Conservation (phyloP, 2,113 vertebrate species). For the Rhinopithecus roxellana region DNA sequence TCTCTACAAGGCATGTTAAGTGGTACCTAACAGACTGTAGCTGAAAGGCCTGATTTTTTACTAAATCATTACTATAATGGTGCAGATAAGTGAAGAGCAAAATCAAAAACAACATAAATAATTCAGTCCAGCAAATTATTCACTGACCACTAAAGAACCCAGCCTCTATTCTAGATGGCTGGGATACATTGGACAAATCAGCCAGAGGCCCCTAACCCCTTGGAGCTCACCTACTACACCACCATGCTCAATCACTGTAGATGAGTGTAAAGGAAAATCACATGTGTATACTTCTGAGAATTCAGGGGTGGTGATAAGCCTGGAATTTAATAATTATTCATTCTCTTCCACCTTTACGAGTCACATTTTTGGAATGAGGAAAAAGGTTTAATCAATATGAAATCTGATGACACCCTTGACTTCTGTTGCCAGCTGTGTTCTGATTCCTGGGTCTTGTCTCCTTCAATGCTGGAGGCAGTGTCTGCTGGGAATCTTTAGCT, state of each 20-base stretch:
- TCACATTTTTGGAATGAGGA: slow-evolving; percentile 35
- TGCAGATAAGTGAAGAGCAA: neutral
- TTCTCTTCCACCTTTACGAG: neutral
- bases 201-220: neutral
- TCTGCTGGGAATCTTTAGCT: neutral
- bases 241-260: neutral
- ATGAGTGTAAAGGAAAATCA: neutral
- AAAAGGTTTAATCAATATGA: neutral
- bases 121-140: neutral
- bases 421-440: neutral
- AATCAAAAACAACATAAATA: neutral
- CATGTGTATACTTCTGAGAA: neutral
- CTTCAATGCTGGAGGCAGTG: neutral
- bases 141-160: neutral
- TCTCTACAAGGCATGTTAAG: neutral
- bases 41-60: neutral
- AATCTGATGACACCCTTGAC: neutral
- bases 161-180: neutral
- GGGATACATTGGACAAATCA: neutral
- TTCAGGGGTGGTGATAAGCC: neutral
- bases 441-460: neutral
- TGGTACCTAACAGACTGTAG: neutral
- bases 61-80: neutral
- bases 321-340: neutral
- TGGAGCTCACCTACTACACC: neutral